Evolutionary conservation across 2,888 invertebrate genomes (phyloP), one percentile per base, ranked within the genome.

Genomic region (Plagodis pulveraria): DNA sequence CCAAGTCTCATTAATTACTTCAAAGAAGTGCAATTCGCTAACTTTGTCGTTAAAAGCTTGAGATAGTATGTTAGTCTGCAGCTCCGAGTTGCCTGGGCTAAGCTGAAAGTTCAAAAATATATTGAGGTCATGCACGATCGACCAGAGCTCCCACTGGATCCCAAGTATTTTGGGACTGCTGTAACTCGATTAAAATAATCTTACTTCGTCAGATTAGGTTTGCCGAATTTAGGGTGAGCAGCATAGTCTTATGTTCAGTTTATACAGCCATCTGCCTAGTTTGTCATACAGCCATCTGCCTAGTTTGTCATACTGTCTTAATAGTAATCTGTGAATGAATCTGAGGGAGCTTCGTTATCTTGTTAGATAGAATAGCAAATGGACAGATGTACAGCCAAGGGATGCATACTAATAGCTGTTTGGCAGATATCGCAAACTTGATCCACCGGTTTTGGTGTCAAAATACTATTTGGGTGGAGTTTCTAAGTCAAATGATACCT

Each of bases 151-250:
- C 5, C 40, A 6, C 10, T 10, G 42, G 1, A 12, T 33, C 41
- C 53, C 34, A 12, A 43, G 48, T n/a, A 54, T 54, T n/a, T n/a
- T n/a, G n/a, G n/a, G n/a, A 54, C n/a, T 53, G 47, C 41, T 12
- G 12, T 38, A 54, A 48, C 48, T 54, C 35, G 47, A 47, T 52
- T 54, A 48, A 54, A 43, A 43, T 47, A 8, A 38, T n/a, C 46
- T 54, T 42, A 48, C 48, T 42, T 43, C 22, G 32, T 12, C 12
- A 32, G 38, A 44, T 51, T 44, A 45, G 36, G 43, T 45, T 33
- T 6, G 11, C 38, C 38, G 38, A 43, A 43, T 45, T 36, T 9
- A 45, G 32, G 38, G 38, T 7, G 10, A 33, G 32, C 38, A 32
- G 6, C 12, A 51, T n/a, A 45, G 45, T 6, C 34, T 32, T 32